Evolutionary conservation across 2,797 vertebrate genomes (phyloP), one percentile per base, ranked within the genome.

Genomic region (Hypotaenidia okinawae): DNA sequence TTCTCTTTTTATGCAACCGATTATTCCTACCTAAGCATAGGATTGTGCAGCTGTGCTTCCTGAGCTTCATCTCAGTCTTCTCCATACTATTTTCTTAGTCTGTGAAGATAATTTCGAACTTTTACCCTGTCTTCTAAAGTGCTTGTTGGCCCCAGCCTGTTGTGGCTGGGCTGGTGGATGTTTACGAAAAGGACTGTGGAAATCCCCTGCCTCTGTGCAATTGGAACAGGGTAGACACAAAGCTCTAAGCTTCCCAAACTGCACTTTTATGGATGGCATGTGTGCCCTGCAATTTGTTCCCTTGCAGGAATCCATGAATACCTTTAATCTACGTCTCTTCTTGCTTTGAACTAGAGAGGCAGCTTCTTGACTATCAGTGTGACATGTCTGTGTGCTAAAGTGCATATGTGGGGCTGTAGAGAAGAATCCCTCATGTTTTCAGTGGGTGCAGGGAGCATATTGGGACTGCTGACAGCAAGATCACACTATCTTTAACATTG

Each of bases 261-360:
- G 6, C 12, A 12, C 45, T 66, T 69, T n/a, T 12, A 13, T 15
- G 45, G 18, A 35, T 45, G 39, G 13, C 10, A 43, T 1, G 0
- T 32, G 30, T 41, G 14, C 4, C 15, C 10, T 10, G 14, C 16
- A 16, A 7, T 54, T 41, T 47, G 22, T 13, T 64, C 32, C 19
- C 25, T 64, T 33, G 11, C 14, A 54, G n/a, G 49, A 93, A 75
- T 58, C 22, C 49, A 18, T 25, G 1, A 51, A 27, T 14, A 30
- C 25, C 13, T 83, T 90, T 63, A 8, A 55, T 59, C n/a, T 49
- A 24, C 78, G 35, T 7, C 9, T 58, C 45, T 75, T 57, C 2
- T 0, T 32, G 13, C 9, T 62, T 25, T 77, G 72, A 89, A 58
- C 16, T 27, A 21, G 12, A 61, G 4, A 52, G 14, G 10, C 39